These are phyloP conservation scores for Zaprionus vittiger DNA, from an alignment of 1,140 invertebrate genomes.

Conservation along the genomic window DNA sequence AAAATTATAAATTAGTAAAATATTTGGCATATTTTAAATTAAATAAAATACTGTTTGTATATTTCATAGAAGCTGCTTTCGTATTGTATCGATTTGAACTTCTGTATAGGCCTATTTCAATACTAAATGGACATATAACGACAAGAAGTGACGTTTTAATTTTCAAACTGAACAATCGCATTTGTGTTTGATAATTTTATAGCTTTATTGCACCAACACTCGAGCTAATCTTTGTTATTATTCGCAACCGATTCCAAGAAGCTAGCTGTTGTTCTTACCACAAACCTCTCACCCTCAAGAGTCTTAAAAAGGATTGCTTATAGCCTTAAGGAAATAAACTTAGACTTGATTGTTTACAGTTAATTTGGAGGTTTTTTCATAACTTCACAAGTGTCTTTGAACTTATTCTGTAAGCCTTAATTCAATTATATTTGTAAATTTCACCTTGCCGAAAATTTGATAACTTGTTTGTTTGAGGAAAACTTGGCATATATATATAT, in stretches of 20 bases:
- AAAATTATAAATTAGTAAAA: neutral
- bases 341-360: neutral
- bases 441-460: neutral
- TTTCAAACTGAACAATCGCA: neutral
- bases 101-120: neutral
- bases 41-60: neutral
- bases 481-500: neutral
- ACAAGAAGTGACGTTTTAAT: neutral
- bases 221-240: conserved; percentile 46
- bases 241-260: conserved; percentile 26
- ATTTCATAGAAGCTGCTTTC: neutral
- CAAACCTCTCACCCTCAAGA: neutral
- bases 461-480: conserved; percentile 2
- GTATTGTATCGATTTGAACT: neutral
- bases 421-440: neutral
- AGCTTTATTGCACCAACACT: conserved; percentile 2
- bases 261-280: conserved; percentile 1
- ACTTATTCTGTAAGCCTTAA: neutral
- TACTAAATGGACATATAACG: neutral
- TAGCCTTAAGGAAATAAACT: neutral
- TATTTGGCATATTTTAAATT: no score
- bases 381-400: neutral
- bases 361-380: neutral
- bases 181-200: neutral
- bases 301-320: neutral